These are phyloP conservation scores for Atherinomorus stipes DNA, from an alignment of 2,113 vertebrate species.

Conservation along the genomic window DNA sequence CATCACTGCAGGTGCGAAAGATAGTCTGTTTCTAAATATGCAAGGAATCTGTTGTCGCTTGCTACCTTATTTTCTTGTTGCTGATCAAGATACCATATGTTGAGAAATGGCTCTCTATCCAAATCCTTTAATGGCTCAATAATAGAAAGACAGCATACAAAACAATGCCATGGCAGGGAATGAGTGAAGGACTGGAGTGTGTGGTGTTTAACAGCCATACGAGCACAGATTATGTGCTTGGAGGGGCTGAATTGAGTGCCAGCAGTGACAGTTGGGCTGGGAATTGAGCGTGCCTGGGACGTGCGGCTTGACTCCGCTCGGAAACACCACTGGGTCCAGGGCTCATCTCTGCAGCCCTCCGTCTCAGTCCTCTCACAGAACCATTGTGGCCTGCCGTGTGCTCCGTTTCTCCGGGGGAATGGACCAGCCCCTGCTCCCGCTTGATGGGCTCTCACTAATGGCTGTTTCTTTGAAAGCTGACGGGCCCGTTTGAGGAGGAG, in stretches of 20 bases:
- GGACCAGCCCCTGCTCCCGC: conserved; percentile 64
- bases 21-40: conserved; percentile 36
- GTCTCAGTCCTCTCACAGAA: conserved; percentile 60
- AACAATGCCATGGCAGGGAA: conserved; percentile 73
- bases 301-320: conserved; percentile 74
- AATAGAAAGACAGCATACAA: conserved; percentile 64
- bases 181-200: conserved; percentile 69
- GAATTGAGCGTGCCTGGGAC: conserved; percentile 81
- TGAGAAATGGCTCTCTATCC: conserved; percentile 56
- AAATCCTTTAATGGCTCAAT: conserved; percentile 73
- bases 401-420: conserved; percentile 71
- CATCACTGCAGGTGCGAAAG: not conserved
- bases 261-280: conserved; percentile 88
- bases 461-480: conserved; percentile 81
- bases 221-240: conserved; percentile 86
- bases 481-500: conserved; percentile 78
- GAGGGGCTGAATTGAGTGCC: conserved; percentile 81
- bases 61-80: conserved; percentile 54
- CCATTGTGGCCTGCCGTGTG: conserved; percentile 73
- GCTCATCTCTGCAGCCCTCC: conserved; percentile 71
- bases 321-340: conserved; percentile 81
- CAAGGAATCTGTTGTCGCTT: conserved; percentile 46
- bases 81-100: conserved; percentile 75
- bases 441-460: conserved; percentile 81
- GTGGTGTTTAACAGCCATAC: conserved; percentile 82